phyloP scores from a whole-genome alignment of 2,113 vertebrate genomes.

The Morone saxatilis region DNA sequence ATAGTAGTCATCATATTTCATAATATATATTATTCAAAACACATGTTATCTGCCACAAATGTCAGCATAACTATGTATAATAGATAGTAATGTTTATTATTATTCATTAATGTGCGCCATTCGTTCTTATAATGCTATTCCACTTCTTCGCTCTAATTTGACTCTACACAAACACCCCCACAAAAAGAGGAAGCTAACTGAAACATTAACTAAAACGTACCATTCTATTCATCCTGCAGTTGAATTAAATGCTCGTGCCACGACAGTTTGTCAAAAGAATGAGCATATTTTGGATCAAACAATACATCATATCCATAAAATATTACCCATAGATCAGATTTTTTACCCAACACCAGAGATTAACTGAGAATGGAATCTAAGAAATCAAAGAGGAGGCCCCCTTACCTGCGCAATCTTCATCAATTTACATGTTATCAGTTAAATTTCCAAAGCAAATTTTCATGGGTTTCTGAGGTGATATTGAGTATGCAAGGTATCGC shows the following conservation, averaged over 20 bases:
- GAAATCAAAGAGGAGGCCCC: conserved; percentile 66
- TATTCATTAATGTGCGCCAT: neutral
- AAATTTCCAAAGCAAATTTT: conserved; percentile 99
- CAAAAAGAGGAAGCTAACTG: neutral
- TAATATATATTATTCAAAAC: neutral
- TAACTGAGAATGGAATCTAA: conserved; percentile 10
- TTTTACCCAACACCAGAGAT: neutral
- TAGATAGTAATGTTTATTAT: neutral
- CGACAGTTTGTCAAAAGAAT: conserved; percentile 54
- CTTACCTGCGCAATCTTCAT: conserved; percentile 99
- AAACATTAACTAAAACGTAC: conserved; percentile 9
- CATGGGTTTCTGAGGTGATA: conserved; percentile 90
- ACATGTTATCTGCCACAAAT: neutral
- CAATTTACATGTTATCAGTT: conserved; percentile 99
- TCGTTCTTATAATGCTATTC: conserved; percentile 1
- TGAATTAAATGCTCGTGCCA: conserved; percentile 42
- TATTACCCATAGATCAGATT: neutral
- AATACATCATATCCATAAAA: conserved; percentile 12
- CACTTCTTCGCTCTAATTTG: neutral
- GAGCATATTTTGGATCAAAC: conserved; percentile 55
- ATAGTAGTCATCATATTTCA: neutral
- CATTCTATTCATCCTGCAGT: conserved; percentile 20
- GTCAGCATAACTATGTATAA: neutral
- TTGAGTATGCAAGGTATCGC: conserved; percentile 77
- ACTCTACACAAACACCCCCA: neutral